These are phyloP conservation scores for Cossypha polioptera DNA, from an alignment of 2,797 vertebrate species.

Conservation along the genomic window DNA sequence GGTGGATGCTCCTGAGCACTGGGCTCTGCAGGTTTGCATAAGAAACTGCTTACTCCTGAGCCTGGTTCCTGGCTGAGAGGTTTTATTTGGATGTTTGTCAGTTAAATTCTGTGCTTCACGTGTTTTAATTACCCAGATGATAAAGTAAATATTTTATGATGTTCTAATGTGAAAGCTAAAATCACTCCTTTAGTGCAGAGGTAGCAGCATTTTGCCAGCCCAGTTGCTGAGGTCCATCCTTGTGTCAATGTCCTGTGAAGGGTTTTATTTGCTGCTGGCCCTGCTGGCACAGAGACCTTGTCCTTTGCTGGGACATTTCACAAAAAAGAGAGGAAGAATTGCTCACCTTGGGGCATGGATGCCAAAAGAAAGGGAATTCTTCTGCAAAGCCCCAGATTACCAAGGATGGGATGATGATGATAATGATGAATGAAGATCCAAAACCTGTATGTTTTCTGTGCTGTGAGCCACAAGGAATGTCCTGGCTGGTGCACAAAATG, in stretches of 20 bases:
- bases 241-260: fast-evolving
- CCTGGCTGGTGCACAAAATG: neutral
- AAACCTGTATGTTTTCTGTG: neutral
- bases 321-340: neutral
- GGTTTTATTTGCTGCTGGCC: neutral
- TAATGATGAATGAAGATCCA: neutral
- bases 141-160: neutral
- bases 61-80: neutral
- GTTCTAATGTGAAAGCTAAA: neutral
- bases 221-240: neutral
- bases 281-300: neutral
- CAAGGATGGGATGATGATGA: neutral
- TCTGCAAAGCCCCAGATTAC: neutral
- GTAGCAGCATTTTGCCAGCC: neutral
- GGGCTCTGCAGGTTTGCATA: neutral
- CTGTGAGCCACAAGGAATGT: neutral
- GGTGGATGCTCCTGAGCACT: neutral
- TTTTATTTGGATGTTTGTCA: conserved; percentile 16
- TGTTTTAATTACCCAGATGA: neutral
- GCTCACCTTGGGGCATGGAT: neutral
- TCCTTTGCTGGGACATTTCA: neutral
- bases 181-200: neutral
- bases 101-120: neutral
- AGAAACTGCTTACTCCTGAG: neutral
- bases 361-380: neutral